phyloP scores from a whole-genome alignment of 64 coral and sea anemone species.

The Montipora cactus region DNA sequence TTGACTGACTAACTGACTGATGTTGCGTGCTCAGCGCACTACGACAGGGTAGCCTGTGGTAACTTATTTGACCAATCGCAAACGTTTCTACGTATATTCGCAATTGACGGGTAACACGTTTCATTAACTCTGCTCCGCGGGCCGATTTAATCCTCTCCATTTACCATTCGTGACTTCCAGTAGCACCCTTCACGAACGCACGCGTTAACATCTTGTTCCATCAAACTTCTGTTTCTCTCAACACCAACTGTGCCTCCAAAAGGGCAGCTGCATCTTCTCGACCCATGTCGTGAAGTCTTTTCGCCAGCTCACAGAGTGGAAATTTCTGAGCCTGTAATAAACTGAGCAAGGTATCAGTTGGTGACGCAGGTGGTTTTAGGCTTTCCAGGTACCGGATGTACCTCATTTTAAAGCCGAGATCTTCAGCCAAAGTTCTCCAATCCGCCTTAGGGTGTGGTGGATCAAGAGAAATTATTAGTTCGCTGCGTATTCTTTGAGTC shows the following conservation, averaged over 20 bases:
- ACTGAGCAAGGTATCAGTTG: not conserved
- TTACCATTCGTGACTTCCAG: not conserved
- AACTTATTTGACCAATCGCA: too few species aligned
- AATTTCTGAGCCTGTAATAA: not conserved
- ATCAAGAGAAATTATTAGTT: slow-evolving; percentile 10
- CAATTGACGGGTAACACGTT: too few species aligned
- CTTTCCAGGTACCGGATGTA: slow-evolving; percentile 4
- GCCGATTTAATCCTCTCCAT: not conserved
- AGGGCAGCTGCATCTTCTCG: slow-evolving; percentile 5
- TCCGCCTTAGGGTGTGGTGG: slow-evolving; percentile 21
- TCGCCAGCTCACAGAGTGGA: not conserved
- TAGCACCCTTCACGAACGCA: not conserved
- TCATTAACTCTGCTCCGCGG: too few species aligned
- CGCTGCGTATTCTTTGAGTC: slow-evolving; percentile 2
- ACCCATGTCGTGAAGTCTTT: not conserved
- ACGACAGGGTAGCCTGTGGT: too few species aligned
- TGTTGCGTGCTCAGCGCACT: too few species aligned
- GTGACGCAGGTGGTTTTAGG: not conserved
- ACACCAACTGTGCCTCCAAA: not conserved
- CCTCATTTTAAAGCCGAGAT: not conserved
- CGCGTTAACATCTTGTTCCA: not conserved
- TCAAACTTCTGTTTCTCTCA: slow-evolving; percentile 20
- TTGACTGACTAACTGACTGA: too few species aligned
- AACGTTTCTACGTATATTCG: too few species aligned
- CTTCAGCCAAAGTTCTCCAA: slow-evolving; percentile 33